Evolutionary conservation across 2,888 invertebrate genomes (phyloP), one percentile per base, ranked within the genome.

Genomic region (Lasioglossum leucozonium): DNA sequence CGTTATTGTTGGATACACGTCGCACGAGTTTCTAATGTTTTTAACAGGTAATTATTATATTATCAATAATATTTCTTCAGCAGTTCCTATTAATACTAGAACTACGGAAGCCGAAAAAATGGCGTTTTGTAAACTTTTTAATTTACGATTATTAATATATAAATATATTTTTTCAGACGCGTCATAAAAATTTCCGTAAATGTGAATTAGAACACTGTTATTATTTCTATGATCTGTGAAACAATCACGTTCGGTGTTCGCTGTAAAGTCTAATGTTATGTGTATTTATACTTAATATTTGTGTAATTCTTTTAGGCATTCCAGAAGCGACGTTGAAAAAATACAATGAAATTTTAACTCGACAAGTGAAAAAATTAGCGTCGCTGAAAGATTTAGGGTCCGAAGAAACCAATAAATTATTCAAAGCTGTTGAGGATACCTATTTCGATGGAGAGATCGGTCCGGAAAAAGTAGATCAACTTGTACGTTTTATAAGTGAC

Each of bases 401-500:
- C 16, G 30, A 62, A 5, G 13, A 62, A 30, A 30, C 62, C 16
- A 62, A 30, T 1, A 62, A 30, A 5, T 30, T 34, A 18, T 62
- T 95, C 85, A 81, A 87, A 13, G 94, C 89, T 85, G 87, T 96
- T 0, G 95, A 94, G 90, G 89, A 93, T 4, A 94, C 95, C 77
- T 97, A 96, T 92, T 95, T 96, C 73, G 94, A 95, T 77, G 95
- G 94, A 0, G 92, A 95, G 0, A 81, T 95, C 4, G 93, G 93
- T 11, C 85, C 93, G 13, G 95, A 96, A 4, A 87, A 89, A 0
- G 93, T 96, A 72, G 93, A 95, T 0, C 95, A 94, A 88, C 95
- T 96, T 0, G 92, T 95, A 18, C 95, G 96, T 86, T 95, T 96
- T 73, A 94, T 96, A 69, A 95, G 95, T 8, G 96, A 97, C 87